Evolutionary conservation across 2,888 invertebrate genomes (phyloP).

Genomic region (Mellilla xanthometata): DNA sequence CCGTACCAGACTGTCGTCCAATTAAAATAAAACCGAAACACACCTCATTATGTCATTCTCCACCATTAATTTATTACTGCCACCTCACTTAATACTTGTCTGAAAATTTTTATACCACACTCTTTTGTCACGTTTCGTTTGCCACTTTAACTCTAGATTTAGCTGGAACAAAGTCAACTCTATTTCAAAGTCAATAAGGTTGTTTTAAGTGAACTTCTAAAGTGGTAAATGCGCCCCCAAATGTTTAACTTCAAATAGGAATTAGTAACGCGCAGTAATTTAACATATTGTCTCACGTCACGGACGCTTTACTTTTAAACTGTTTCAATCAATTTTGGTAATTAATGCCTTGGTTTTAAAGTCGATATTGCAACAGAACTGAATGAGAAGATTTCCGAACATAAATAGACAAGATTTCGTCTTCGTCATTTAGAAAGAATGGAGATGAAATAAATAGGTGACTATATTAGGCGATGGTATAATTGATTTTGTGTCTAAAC

Average conservation of each 20-base stretch:
- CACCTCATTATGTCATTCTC: constrained; percentile 69
- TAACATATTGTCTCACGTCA: constrained; percentile 49
- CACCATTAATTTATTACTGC: constrained; percentile 61
- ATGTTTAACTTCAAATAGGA: constrained; percentile 63
- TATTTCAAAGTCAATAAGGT: constrained; percentile 5
- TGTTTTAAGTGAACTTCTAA: constrained; percentile 6
- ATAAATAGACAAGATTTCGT: constrained; percentile 33
- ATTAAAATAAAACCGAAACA: constrained; percentile 36
- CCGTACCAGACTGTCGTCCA: constrained; percentile 19
- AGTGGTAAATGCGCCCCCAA: constrained; percentile 42
- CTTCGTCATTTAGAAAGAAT: constrained; percentile 27
- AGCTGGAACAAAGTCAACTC: constrained; percentile 6
- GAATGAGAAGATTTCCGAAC: constrained; percentile 23
- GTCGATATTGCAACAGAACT: constrained; percentile 14
- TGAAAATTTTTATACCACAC: constrained; percentile 55
- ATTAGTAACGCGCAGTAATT: constrained; percentile 54
- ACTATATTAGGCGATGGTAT: constrained; percentile 28
- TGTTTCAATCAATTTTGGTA: constrained; percentile 9
- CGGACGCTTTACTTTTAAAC: constrained; percentile 33
- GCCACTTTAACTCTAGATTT: not conserved
- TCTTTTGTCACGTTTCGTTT: constrained; percentile 46
- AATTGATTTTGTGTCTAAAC: constrained; percentile 17
- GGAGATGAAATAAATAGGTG: constrained; percentile 19
- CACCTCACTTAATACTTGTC: constrained; percentile 65
- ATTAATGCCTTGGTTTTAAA: not conserved